Percentiles rank a stretch among this genome's conserved stretches.
Conservation (phyloP, 2,113 vertebrate genomes). For the Calyptomena viridis region DNA sequence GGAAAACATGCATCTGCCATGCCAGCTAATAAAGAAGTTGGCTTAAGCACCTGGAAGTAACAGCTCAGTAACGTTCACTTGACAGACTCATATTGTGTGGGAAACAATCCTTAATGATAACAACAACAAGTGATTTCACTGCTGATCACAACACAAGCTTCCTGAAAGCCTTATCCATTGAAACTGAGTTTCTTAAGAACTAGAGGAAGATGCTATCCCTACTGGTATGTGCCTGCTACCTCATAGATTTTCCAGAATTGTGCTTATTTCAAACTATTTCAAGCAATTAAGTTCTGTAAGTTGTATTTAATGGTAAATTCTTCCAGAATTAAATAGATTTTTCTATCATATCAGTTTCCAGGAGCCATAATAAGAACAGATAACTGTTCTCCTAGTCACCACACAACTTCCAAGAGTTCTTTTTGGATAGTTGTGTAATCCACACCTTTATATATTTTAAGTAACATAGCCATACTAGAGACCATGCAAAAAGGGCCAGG, state of each 20-base stretch:
- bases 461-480: accelerated
- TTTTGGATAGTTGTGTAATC: background rate
- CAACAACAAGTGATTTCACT: background rate
- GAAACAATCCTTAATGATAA: background rate
- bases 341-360: background rate
- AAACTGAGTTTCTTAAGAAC: background rate
- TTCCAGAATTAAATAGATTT: slow-evolving; percentile 26
- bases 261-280: slow-evolving; percentile 14
- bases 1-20: background rate
- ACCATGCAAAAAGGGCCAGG: background rate
- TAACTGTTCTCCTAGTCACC: background rate
- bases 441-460: background rate
- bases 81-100: too few relatives aligned
- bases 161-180: background rate
- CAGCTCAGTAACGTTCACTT: background rate
- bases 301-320: background rate
- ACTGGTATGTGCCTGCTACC: background rate
- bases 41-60: background rate
- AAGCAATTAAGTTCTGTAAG: background rate
- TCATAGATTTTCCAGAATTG: background rate
- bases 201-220: background rate
- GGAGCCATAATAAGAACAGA: background rate
- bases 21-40: background rate
- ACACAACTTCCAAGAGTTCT: background rate
- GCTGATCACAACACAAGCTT: background rate